Conservation (phyloP, 2,888 invertebrate genomes). For the Drosophila mimetica region DNA sequence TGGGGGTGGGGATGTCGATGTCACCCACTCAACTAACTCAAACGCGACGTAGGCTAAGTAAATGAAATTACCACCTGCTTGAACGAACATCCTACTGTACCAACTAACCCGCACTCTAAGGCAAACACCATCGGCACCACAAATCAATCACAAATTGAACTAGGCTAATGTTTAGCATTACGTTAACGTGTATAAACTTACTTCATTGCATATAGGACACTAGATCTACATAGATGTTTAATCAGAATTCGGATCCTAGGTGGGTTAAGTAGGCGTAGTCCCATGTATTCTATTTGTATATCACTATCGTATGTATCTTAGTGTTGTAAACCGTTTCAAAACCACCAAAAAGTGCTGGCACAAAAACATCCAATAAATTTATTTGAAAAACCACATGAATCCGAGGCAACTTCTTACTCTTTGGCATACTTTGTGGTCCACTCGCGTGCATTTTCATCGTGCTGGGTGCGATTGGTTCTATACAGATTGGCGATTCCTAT, state of each 20-base stretch:
- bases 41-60: conserved; percentile 56
- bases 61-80: conserved; percentile 74
- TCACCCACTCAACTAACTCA: conserved; percentile 31
- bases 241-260: conserved; percentile 11
- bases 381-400: conserved; percentile 67
- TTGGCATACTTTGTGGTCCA: conserved; percentile 30
- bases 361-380: conserved; percentile 71
- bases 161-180: conserved; percentile 11
- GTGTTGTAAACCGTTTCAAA: conserved; percentile 69
- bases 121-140: conserved; percentile 24
- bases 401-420: not conserved
- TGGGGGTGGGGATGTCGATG: not conserved
- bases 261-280: conserved; percentile 9
- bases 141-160: conserved; percentile 6
- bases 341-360: conserved; percentile 84
- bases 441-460: conserved; percentile 12
- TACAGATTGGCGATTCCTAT: not conserved
- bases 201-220: not conserved
- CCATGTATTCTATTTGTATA: conserved; percentile 35
- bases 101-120: conserved; percentile 58
- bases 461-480: not conserved
- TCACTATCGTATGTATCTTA: conserved; percentile 29
- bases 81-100: conserved; percentile 50
- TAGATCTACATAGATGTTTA: conserved; percentile 27
- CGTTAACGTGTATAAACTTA: conserved; percentile 22